Evolutionary conservation across 2,888 invertebrate genomes (phyloP).

Genomic region (Furcula furcula): DNA sequence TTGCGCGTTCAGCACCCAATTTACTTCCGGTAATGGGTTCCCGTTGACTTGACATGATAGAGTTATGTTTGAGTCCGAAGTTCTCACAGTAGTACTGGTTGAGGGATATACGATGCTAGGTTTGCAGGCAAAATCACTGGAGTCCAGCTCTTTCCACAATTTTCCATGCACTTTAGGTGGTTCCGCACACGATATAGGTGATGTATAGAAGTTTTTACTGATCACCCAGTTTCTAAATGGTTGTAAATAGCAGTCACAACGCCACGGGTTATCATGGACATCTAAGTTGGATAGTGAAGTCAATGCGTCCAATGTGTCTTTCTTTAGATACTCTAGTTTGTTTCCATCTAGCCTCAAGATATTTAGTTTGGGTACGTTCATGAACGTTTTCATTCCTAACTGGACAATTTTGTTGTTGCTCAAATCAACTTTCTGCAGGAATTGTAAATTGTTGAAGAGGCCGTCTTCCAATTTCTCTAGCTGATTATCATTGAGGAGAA

Average conservation of each 20-base stretch:
- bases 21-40: slow-evolving; percentile 88
- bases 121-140: slow-evolving; percentile 90
- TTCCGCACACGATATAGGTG: slow-evolving; percentile 87
- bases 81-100: slow-evolving; percentile 81
- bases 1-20: slow-evolving; percentile 87
- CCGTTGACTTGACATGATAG: slow-evolving; percentile 89
- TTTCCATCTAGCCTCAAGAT: slow-evolving; percentile 88
- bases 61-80: slow-evolving; percentile 85
- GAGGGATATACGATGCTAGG: slow-evolving; percentile 88
- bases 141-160: slow-evolving; percentile 86
- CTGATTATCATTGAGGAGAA: slow-evolving; percentile 88
- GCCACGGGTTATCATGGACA: slow-evolving; percentile 92
- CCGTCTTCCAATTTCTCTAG: slow-evolving; percentile 87
- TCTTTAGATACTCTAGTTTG: slow-evolving; percentile 84
- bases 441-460: slow-evolving; percentile 88
- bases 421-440: slow-evolving; percentile 88
- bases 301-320: slow-evolving; percentile 84
- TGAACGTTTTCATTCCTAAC: slow-evolving; percentile 87
- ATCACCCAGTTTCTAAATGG: slow-evolving; percentile 90
- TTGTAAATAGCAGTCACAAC: slow-evolving; percentile 92
- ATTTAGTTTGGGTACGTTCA: slow-evolving; percentile 85
- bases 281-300: slow-evolving; percentile 87
- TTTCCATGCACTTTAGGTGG: slow-evolving; percentile 86
- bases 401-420: slow-evolving; percentile 87
- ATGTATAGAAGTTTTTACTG: slow-evolving; percentile 87